Percentiles rank a stretch among this genome's conserved stretches.
Conservation (phyloP, 2,797 vertebrate species). For the Galaxias olidus region DNA sequence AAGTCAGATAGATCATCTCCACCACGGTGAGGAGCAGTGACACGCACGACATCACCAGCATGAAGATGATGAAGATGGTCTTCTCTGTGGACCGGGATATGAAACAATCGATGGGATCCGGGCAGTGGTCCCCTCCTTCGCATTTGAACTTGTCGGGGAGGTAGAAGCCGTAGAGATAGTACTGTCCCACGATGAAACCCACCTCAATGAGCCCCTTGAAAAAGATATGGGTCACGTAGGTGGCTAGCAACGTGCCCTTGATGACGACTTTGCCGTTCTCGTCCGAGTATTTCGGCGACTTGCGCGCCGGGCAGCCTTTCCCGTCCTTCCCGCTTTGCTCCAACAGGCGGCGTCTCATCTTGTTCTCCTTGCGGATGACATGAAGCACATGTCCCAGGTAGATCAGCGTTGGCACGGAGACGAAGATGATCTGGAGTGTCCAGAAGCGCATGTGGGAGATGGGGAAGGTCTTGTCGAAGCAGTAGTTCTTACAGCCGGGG, state of each 20-base stretch:
- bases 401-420: slow-evolving; percentile 84
- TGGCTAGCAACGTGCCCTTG: slow-evolving; percentile 83
- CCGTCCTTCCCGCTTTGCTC: slow-evolving; percentile 56
- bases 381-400: slow-evolving; percentile 87
- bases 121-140: slow-evolving; percentile 77
- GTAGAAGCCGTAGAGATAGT: slow-evolving; percentile 85
- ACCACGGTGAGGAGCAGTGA: slow-evolving; percentile 85
- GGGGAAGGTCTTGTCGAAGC: slow-evolving; percentile 87
- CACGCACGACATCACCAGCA: slow-evolving; percentile 81
- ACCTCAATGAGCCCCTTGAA: slow-evolving; percentile 86
- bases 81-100: slow-evolving; percentile 91
- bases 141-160: slow-evolving; percentile 79
- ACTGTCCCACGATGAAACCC: slow-evolving; percentile 86
- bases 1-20: slow-evolving; percentile 84
- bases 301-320: too few species aligned
- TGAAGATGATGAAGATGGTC: slow-evolving; percentile 88
- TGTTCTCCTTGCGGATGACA: slow-evolving; percentile 83
- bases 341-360: slow-evolving; percentile 73
- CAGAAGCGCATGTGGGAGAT: slow-evolving; percentile 91
- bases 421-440: slow-evolving; percentile 92
- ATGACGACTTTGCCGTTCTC: slow-evolving; percentile 78
- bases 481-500: slow-evolving; percentile 84
- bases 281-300: slow-evolving; percentile 70
- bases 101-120: slow-evolving; percentile 81
- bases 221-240: slow-evolving; percentile 84